Percentiles rank a stretch among this genome's conserved stretches.
phyloP scores from a whole-genome alignment of 2,888 invertebrate species.

The Synergus japonicus region DNA sequence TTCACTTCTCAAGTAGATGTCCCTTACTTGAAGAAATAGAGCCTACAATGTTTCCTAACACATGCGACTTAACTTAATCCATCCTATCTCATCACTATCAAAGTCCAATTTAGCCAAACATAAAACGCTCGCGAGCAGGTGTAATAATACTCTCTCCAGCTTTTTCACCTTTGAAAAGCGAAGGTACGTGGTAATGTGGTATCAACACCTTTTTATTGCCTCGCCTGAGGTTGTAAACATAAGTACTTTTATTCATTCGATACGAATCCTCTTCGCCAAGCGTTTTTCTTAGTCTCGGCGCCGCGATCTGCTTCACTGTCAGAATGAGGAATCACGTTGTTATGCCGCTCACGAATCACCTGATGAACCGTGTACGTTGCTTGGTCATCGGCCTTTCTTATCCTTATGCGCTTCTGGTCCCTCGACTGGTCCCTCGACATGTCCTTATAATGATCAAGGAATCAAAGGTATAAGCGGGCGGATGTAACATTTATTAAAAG shows the following conservation, averaged over 20 bases:
- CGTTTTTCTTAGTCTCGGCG: constrained; percentile 46
- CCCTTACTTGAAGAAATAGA: not conserved
- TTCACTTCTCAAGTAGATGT: not conserved
- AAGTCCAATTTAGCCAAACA: constrained; percentile 13
- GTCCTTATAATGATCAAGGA: not conserved
- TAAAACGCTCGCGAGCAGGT: constrained; percentile 23
- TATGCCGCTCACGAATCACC: constrained; percentile 46
- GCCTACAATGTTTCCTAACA: not conserved
- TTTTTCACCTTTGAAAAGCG: constrained; percentile 20
- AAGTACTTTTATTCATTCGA: constrained; percentile 45
- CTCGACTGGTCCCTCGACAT: not conserved
- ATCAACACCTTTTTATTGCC: constrained; percentile 45
- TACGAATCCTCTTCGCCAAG: constrained; percentile 36
- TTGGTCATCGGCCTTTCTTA: constrained; percentile 43
- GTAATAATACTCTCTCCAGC: constrained; percentile 1
- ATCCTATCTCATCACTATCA: not conserved
- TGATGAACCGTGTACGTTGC: constrained; percentile 44
- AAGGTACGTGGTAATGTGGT: constrained; percentile 34
- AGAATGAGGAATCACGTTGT: constrained; percentile 48
- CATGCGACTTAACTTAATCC: not conserved
- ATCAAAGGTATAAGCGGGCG: not conserved
- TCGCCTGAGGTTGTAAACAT: constrained; percentile 42
- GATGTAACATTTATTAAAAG: constrained; percentile 9
- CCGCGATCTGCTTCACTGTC: constrained; percentile 44
- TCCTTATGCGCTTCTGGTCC: constrained; percentile 10